Percentiles rank a stretch among this genome's conserved stretches.
These are phyloP conservation scores for Ciconia boyciana DNA, from an alignment of 2,113 vertebrate species.

Conservation along the genomic window DNA sequence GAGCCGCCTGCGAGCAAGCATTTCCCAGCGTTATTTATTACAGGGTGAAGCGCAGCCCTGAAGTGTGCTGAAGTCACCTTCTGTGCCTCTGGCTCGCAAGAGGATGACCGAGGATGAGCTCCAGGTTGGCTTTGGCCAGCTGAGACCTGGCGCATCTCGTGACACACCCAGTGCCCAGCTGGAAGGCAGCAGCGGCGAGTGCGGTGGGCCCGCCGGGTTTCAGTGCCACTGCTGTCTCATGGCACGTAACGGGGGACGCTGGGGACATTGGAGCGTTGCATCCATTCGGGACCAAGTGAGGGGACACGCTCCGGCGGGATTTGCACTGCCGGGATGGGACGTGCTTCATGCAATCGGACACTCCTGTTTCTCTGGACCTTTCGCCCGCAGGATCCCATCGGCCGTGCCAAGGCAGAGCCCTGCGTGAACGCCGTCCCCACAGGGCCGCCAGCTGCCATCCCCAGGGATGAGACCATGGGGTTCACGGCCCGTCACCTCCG, in stretches of 20 bases:
- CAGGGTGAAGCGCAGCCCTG: not conserved
- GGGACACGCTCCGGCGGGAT: not conserved
- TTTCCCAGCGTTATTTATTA: not conserved
- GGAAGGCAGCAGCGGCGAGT: not conserved
- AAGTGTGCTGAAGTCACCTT: not conserved
- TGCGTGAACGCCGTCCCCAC: rapidly evolving
- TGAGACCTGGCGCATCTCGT: not conserved
- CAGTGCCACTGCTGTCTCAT: not conserved
- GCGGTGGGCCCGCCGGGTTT: not conserved
- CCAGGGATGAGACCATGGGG: rapidly evolving
- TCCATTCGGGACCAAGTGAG: not conserved
- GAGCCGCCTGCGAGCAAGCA: not conserved
- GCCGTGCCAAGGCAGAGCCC: not conserved
- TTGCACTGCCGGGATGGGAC: not conserved
- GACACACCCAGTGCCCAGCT: not conserved
- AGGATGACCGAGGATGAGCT: not conserved
- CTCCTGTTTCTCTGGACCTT: not conserved
- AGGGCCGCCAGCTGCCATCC: not conserved
- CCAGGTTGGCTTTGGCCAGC: rapidly evolving
- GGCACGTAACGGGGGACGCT: rapidly evolving
- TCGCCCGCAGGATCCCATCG: rapidly evolving
- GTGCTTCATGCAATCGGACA: rapidly evolving
- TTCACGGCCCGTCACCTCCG: not conserved
- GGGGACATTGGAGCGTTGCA: not conserved
- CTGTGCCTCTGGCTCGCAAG: not conserved